phyloP scores from a whole-genome alignment of 2,113 vertebrate genomes.

The Heptranchias perlo region DNA sequence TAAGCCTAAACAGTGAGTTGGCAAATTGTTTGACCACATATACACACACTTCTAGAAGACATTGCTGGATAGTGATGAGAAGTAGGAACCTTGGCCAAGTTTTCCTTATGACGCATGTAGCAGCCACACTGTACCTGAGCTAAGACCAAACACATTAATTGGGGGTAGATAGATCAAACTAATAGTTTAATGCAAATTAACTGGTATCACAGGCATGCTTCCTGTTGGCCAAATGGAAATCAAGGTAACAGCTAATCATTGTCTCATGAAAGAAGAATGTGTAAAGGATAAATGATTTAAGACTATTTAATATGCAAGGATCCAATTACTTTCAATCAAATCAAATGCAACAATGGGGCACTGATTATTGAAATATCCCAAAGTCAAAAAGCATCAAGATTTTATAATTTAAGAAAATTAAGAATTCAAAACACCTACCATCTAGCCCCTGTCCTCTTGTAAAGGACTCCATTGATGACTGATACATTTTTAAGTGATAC shows the following conservation, averaged over 20 bases:
- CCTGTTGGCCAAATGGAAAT: neutral
- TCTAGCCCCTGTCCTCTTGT: conserved; percentile 75
- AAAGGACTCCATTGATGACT: conserved; percentile 74
- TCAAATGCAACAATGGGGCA: neutral
- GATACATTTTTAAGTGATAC: conserved; percentile 78
- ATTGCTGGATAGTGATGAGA: neutral
- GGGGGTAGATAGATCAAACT: neutral
- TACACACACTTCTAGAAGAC: neutral
- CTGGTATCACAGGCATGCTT: neutral
- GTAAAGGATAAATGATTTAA: neutral
- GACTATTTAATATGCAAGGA: neutral
- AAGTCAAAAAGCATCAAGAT: neutral
- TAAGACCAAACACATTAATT: neutral
- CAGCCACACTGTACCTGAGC: neutral
- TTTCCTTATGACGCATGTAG: neutral
- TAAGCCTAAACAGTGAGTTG: neutral
- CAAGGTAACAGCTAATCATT: neutral
- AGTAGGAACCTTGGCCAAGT: neutral
- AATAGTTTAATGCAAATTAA: neutral
- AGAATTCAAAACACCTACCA: conserved; percentile 63
- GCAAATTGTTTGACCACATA: neutral
- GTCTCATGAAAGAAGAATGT: neutral
- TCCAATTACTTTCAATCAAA: neutral
- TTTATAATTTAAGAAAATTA: neutral
- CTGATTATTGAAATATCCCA: neutral